Base-by-base conservation (phyloP, 92 coral and sea anemone species). In the Paragorgia papillata region DNA sequence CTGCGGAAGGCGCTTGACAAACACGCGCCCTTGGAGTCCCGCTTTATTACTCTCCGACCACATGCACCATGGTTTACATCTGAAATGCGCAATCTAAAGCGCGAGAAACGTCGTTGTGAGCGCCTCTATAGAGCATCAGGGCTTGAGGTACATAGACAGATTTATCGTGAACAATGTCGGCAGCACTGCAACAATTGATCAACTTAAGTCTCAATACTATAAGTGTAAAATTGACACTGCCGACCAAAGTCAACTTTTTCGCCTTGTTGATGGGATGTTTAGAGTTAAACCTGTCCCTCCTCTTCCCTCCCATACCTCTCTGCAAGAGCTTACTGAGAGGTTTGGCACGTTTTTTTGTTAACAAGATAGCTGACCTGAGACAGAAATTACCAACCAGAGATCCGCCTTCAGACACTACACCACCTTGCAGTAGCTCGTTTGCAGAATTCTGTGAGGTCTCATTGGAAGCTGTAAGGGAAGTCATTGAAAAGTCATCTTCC, bases 121-220 rank as follows among this genome's bases (percentile, higher is more conserved):
- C 70, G 81, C 3, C 58, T 19, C 29, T 87, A 68, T 33, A 60
- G 55, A n/a, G 29, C 66, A 0, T 71, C 91, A 20, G 67, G 85
- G 29, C 79, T 87, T 0, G 84, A 28, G 29, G 85, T 86, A 26
- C 84, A 86, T 62, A 57, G 70, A 28, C 73, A 79, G 40, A 87
- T 87, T 7, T 83, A 46, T 41, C 49, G 40, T 3, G 69, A 79
- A 2, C 34, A 73, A 54, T 75, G 79, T 43, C 66, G 28, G 32
- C 25, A 46, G 18, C 74, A 61, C 40, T 28, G 28, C 22, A n/a
- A 41, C 69, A 17, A 28, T 85, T 1, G 81, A 61, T 14, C 28
- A 80, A 28, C 21, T 81, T 5, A 85, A 85, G 54, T n/a, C 79
- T 2, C 1, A 28, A 28, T 78, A 83, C 64, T 69, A 78, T 60